Percentiles rank a stretch among this genome's conserved stretches.
Conservation (phyloP, 2,797 vertebrate species). For the Chaetodon trifasciatus region DNA sequence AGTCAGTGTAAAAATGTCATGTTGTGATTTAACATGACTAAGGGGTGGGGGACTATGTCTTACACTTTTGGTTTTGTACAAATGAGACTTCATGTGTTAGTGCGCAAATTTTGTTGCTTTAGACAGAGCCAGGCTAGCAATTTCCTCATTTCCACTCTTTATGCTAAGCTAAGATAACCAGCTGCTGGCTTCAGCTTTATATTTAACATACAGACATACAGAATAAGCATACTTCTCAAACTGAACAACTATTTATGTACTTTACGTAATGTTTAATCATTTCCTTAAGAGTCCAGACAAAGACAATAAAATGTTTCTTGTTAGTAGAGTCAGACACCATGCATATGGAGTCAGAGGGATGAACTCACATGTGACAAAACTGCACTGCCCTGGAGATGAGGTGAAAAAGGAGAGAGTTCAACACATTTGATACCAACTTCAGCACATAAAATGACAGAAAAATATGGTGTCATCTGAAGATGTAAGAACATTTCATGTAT, state of each 20-base stretch:
- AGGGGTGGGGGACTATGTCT: background rate
- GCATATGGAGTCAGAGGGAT: constrained; percentile 39
- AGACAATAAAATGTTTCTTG: background rate
- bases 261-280: background rate
- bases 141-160: background rate
- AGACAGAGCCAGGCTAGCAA: background rate
- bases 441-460: constrained; percentile 13
- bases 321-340: constrained; percentile 52
- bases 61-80: background rate
- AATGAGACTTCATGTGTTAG: background rate
- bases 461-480: constrained; percentile 23
- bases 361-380: constrained; percentile 88
- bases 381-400: constrained; percentile 77
- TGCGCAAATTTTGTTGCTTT: no score
- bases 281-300: constrained; percentile 28
- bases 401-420: constrained; percentile 45
- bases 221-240: background rate
- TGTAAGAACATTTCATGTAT: constrained; percentile 16
- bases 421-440: constrained; percentile 42
- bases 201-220: background rate
- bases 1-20: background rate
- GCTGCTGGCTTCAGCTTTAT: background rate
- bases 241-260: background rate
- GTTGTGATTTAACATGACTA: no score
- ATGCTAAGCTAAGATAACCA: background rate